Base-by-base conservation (phyloP, 2,113 vertebrate species). In the Rhinichthys klamathensis region DNA sequence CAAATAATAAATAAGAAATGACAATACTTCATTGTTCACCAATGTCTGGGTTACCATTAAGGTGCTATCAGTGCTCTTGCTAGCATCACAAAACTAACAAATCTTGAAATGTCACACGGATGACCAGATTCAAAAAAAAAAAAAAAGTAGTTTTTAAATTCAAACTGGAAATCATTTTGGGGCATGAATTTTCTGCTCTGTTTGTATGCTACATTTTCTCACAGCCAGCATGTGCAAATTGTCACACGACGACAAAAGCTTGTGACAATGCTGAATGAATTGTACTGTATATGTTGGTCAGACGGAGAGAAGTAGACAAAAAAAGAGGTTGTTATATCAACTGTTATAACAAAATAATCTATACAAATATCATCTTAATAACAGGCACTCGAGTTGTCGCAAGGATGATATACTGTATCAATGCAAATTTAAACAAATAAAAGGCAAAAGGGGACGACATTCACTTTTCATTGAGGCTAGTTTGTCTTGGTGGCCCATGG, bases 371-470 rank as follows among this genome's bases (percentile, higher is more conserved):
- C 60, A 76, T 86, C 30, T 72, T 83, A 82, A 77, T 84, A 87
- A 96, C 95, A 96, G 95, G 96, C 94, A 0, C 94, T 92, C 93
- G 94, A 96, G 95, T 94, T 94, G 93, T 95, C 91, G 94, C 89
- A 44, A 86, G 88, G 94, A 73, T 73, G 86, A 82, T 88, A 56
- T 73, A 44, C 65, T 86, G 56, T 63, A 82, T 74, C 72, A 21
- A 69, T 81, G 27, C 65, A 32, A 73, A 70, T 84, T 81, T 12
- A 89, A 23, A 86, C 16, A 77, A 38, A 61, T 10, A 32, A 25
- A 23, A 27, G 63, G 23, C 23, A 49, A 27, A 49, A 21, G 8
- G 30, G 61, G 72, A 58, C 11, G 10, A 63, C 78, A 51, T 70
- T 82, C 77, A 69, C 84, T 85, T 84, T 90, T 96, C 91, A 93